phyloP scores from a whole-genome alignment of 2,797 vertebrate genomes.

The Alauda arvensis region DNA sequence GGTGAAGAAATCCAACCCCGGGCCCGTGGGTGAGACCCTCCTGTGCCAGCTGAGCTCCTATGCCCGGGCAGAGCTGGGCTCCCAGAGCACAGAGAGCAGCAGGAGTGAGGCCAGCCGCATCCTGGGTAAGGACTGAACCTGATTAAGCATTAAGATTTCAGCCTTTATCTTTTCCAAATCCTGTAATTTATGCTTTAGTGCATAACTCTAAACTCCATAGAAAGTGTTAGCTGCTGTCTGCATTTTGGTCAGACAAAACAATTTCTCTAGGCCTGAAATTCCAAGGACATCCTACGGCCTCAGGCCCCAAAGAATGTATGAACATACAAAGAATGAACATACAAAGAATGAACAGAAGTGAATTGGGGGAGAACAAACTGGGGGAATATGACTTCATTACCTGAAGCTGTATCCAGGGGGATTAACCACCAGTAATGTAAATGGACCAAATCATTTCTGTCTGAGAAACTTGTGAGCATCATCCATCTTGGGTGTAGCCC shows the following conservation, averaged over 20 bases:
- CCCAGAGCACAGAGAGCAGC: slow-evolving; percentile 74
- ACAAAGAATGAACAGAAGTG: not conserved
- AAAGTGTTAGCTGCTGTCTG: not conserved
- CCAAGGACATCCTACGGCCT: not conserved
- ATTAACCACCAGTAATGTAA: not conserved
- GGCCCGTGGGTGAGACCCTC: slow-evolving; percentile 82
- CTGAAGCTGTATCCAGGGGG: not conserved
- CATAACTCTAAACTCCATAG: not conserved
- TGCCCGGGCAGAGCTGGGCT: slow-evolving; percentile 76
- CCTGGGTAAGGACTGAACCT: slow-evolving; percentile 72
- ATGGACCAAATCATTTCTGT: not conserved
- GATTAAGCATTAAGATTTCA: rapidly evolving
- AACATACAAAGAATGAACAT: not conserved
- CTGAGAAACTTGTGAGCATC: not conserved
- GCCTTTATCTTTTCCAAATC: too few relatives aligned
- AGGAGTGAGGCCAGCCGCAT: slow-evolving; percentile 86
- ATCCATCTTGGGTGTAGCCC: not conserved
- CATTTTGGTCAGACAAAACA: not conserved
- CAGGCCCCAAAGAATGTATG: not conserved
- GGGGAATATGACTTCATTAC: not conserved
- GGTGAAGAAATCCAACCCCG: slow-evolving; percentile 82
- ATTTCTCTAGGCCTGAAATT: not conserved
- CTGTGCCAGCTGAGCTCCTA: slow-evolving; percentile 92
- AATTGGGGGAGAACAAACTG: not conserved
- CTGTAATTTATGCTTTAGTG: not conserved